A percentile compares a stretch with the other conserved stretches of the same genome.
phyloP scores from a whole-genome alignment of 2,113 vertebrate genomes.

The Cephalophus harveyi region DNA sequence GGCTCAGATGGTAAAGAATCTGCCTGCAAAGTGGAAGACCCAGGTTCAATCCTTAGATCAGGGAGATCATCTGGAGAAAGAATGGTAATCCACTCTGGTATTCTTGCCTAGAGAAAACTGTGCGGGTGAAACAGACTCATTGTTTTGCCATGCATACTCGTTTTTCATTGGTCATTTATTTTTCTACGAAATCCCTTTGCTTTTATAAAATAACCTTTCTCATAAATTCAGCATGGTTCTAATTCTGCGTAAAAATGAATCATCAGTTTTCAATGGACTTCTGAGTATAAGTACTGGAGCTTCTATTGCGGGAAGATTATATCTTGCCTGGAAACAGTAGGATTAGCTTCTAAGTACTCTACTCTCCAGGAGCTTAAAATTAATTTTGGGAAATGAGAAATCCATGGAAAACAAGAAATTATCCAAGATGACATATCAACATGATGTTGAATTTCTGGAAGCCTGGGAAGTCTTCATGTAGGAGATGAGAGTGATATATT shows the following conservation, averaged over 20 bases:
- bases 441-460: background rate
- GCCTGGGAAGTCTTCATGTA: background rate
- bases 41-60: background rate
- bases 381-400: slow-evolving; percentile 33
- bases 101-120: background rate
- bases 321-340: background rate
- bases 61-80: background rate
- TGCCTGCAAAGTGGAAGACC: background rate
- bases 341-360: background rate
- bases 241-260: background rate
- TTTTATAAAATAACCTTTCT: background rate
- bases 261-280: background rate
- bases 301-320: background rate
- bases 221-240: background rate
- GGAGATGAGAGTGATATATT: background rate
- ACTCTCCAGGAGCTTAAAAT: background rate
- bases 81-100: background rate
- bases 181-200: background rate
- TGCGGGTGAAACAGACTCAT: background rate
- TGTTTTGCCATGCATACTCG: background rate
- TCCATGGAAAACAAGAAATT: background rate
- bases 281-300: background rate
- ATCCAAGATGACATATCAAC: background rate
- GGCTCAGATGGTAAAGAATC: background rate
- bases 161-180: background rate